Evolutionary conservation across 30 jellyfish, hydroid and myxozoan species (phyloP).

Genomic region (Morbakka virulenta): DNA sequence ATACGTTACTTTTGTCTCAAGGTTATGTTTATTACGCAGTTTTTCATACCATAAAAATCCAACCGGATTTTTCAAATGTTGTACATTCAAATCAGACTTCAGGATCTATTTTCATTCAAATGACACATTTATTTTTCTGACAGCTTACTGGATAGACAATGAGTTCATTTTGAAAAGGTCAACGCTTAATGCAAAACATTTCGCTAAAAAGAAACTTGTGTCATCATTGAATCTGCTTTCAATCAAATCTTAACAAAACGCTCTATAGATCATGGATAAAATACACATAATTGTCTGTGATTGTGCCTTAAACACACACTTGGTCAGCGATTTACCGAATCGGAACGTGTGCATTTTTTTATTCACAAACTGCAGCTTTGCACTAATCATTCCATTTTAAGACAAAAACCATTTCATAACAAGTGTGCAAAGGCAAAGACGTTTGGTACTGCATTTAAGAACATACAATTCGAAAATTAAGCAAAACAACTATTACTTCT

Average conservation of each 20-base stretch:
- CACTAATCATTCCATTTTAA: not conserved
- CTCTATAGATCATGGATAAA: not conserved
- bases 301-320: constrained; percentile 20
- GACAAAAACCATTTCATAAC: not conserved
- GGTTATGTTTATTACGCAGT: too few species aligned
- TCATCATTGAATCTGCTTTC: too few species aligned
- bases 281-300: constrained; percentile 27
- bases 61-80: too few species aligned
- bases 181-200: constrained; percentile 2
- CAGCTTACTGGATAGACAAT: constrained; percentile 37
- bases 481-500: too few species aligned
- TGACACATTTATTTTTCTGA: constrained; percentile 20
- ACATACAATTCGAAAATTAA: constrained; percentile 21
- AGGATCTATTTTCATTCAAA: constrained; percentile 29
- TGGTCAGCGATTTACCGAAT: not conserved
- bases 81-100: constrained; percentile 28
- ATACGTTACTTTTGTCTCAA: too few species aligned
- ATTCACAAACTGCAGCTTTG: constrained; percentile 38
- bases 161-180: constrained; percentile 4
- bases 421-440: constrained; percentile 11
- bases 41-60: too few species aligned
- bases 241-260: constrained; percentile 1
- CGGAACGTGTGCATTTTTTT: constrained; percentile 23
- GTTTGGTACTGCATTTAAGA: constrained; percentile 7
- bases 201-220: not conserved